Evolutionary conservation across 2,888 invertebrate species (phyloP).

Genomic region (Leptothorax acervorum): DNA sequence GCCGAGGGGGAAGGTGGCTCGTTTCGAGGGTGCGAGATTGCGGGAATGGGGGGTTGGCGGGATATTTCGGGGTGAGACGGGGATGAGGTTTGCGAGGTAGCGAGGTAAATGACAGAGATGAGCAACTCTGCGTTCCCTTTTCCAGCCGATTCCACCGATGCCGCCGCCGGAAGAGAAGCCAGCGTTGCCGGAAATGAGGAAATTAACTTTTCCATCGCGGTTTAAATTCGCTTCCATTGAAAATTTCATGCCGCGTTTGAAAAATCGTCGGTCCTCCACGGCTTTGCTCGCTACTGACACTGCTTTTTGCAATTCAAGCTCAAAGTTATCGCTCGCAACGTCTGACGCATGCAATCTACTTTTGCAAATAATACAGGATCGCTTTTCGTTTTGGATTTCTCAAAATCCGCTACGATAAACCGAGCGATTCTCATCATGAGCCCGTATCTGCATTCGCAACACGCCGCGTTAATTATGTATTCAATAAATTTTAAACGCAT

Average conservation of each 20-base stretch:
- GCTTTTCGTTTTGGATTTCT: constrained; percentile 51
- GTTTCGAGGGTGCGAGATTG: constrained; percentile 74
- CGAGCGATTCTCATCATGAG: constrained; percentile 52
- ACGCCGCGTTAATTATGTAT: constrained; percentile 81
- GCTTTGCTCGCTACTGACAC: background rate
- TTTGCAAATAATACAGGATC: background rate
- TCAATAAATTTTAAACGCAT: constrained; percentile 84
- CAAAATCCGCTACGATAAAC: constrained; percentile 43
- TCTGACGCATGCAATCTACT: background rate
- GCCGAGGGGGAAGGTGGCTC: constrained; percentile 63
- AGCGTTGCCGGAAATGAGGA: constrained; percentile 60
- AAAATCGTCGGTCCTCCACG: background rate
- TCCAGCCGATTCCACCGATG: constrained; percentile 62
- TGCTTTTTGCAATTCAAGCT: background rate
- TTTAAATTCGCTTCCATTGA: constrained; percentile 38
- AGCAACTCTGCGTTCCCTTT: constrained; percentile 53
- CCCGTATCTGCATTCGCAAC: constrained; percentile 77
- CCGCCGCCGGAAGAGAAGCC: constrained; percentile 55
- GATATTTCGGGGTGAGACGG: constrained; percentile 62
- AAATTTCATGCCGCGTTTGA: constrained; percentile 43
- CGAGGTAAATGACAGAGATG: constrained; percentile 74
- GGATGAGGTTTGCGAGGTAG: constrained; percentile 37
- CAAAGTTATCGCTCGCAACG: constrained; percentile 7
- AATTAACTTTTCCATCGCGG: constrained; percentile 50
- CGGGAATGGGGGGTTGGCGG: constrained; percentile 73